Conservation (phyloP, 2,888 invertebrate species). For the Drosophila paramelanica region DNA sequence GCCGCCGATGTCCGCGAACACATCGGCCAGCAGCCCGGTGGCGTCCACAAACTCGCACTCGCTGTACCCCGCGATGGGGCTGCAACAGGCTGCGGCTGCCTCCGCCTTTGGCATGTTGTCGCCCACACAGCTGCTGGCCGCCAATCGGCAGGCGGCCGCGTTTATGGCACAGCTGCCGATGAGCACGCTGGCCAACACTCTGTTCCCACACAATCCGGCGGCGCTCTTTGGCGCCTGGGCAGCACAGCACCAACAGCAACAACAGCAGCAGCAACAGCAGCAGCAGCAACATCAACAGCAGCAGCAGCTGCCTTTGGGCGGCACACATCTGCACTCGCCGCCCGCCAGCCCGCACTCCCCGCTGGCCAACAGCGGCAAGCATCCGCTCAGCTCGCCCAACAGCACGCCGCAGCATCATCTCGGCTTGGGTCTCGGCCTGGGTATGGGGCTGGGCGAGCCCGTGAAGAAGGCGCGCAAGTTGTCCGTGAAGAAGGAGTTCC, state of each 20-base stretch:
- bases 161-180: constrained; percentile 85
- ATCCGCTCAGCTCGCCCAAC: constrained; percentile 70
- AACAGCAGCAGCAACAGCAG: constrained; percentile 62
- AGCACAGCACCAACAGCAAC: constrained; percentile 67
- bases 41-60: constrained; percentile 39
- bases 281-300: constrained; percentile 55
- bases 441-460: constrained; percentile 62
- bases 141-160: constrained; percentile 84
- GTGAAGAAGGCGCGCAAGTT: constrained; percentile 82
- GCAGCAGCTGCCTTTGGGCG: constrained; percentile 48
- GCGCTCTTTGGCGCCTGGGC: constrained; percentile 83
- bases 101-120: constrained; percentile 85
- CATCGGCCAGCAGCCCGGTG: constrained; percentile 70
- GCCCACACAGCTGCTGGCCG: constrained; percentile 82
- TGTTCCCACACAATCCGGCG: constrained; percentile 84
- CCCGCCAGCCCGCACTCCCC: constrained; percentile 84
- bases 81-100: constrained; percentile 84
- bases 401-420: constrained; percentile 61
- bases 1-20: constrained; percentile 84
- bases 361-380: constrained; percentile 61
- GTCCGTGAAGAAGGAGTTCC: constrained; percentile 83
- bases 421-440: constrained; percentile 54
- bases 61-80: constrained; percentile 80
- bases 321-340: constrained; percentile 82
- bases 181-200: constrained; percentile 82